Conservation (phyloP, 53 echinoderm and acorn worm genomes). For the Apostichopus leukothele region DNA sequence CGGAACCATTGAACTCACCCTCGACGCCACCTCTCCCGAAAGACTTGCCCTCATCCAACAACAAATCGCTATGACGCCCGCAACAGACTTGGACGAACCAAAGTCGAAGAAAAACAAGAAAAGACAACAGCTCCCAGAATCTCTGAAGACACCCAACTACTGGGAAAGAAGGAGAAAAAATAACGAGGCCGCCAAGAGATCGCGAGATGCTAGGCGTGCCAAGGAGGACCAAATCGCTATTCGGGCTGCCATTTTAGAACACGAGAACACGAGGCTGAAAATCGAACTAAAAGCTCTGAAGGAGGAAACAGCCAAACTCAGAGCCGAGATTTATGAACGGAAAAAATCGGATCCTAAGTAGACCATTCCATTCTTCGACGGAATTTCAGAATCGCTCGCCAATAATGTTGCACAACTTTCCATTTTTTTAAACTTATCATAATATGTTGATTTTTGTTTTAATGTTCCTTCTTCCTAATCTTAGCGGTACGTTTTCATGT, state of each 20-base stretch:
- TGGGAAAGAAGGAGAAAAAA: conserved; percentile 97
- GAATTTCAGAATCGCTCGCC: too few species aligned
- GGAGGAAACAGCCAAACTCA: conserved; percentile 74
- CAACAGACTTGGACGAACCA: conserved; percentile 46
- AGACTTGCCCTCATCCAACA: conserved; percentile 20
- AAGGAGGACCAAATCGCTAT: conserved; percentile 98
- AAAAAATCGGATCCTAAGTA: conserved; percentile 47
- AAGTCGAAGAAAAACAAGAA: conserved; percentile 60
- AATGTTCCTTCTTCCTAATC: too few species aligned
- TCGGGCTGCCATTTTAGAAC: conserved; percentile 89
- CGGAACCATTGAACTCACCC: conserved; percentile 42
- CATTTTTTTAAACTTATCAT: too few species aligned
- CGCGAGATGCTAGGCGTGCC: conserved; percentile 85
- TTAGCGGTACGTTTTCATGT: too few species aligned
- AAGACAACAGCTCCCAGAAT: conserved; percentile 62
- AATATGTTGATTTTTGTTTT: too few species aligned
- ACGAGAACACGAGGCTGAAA: conserved; percentile 86
- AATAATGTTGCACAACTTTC: too few species aligned
- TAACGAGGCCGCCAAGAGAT: conserved; percentile 94
- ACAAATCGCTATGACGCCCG: conserved; percentile 48
- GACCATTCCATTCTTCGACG: not conserved
- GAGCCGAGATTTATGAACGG: conserved; percentile 70
- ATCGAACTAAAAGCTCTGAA: conserved; percentile 84
- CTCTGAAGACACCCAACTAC: conserved; percentile 78
- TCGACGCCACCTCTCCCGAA: conserved; percentile 34